phyloP scores from a whole-genome alignment of 1,140 invertebrate species.

The Megathymus violae region DNA sequence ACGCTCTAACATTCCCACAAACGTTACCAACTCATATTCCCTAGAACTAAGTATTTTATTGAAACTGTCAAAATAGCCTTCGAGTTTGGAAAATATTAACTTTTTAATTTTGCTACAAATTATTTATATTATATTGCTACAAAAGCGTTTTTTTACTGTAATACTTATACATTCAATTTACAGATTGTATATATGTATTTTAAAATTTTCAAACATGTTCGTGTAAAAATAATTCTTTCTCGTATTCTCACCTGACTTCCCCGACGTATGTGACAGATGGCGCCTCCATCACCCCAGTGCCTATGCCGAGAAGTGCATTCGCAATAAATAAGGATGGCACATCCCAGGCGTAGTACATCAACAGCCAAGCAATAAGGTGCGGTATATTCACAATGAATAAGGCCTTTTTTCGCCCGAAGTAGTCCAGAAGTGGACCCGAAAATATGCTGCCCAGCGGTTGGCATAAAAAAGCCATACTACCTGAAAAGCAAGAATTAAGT shows the following conservation, averaged over 20 bases:
- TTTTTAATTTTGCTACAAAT: too few relatives aligned
- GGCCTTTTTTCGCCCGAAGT: constrained; percentile 86
- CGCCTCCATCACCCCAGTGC: constrained; percentile 84
- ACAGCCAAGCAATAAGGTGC: constrained; percentile 87
- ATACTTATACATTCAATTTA: too few relatives aligned
- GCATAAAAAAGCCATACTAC: constrained; percentile 88
- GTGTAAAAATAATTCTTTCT: background rate
- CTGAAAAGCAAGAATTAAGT: constrained; percentile 71
- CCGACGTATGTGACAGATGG: constrained; percentile 84
- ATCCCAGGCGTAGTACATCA: constrained; percentile 85
- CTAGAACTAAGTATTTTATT: too few relatives aligned
- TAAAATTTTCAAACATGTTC: background rate
- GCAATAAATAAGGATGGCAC: constrained; percentile 71
- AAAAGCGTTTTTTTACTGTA: too few relatives aligned
- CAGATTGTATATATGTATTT: too few relatives aligned
- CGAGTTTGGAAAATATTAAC: too few relatives aligned
- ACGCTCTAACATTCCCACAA: too few relatives aligned
- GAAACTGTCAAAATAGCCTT: too few relatives aligned
- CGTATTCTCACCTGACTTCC: constrained; percentile 76
- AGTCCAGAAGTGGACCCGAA: constrained; percentile 87
- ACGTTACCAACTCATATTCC: too few relatives aligned
- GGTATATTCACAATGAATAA: constrained; percentile 88
- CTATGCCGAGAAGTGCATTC: constrained; percentile 75
- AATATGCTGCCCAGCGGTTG: constrained; percentile 88
- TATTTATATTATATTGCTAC: too few relatives aligned